Percentiles rank a stretch among this genome's conserved stretches.
phyloP scores from a whole-genome alignment of 2,888 invertebrate species.

The Parelbella ahira region DNA sequence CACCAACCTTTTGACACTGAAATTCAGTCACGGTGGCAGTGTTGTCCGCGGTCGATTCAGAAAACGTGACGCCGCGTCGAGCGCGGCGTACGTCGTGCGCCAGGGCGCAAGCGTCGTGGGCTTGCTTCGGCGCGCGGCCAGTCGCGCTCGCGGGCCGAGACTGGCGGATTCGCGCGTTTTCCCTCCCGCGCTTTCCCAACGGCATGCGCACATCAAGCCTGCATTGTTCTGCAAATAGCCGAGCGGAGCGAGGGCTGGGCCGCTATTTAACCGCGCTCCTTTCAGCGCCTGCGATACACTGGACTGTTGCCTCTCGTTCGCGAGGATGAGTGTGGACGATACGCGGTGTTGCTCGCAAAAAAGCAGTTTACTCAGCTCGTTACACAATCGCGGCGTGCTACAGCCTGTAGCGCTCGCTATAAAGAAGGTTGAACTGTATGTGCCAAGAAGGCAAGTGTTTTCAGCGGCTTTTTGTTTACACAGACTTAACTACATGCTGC shows the following conservation, averaged over 20 bases:
- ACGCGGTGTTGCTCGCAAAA: constrained; percentile 43
- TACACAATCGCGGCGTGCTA: constrained; percentile 38
- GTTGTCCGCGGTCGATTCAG: constrained; percentile 72
- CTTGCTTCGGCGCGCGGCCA: constrained; percentile 70
- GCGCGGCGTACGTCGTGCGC: constrained; percentile 72
- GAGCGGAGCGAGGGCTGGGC: constrained; percentile 57
- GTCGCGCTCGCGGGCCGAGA: constrained; percentile 69
- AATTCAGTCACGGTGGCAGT: constrained; percentile 68
- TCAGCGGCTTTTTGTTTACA: constrained; percentile 18
- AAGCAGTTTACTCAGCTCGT: constrained; percentile 43
- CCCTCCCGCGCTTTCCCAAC: constrained; percentile 54
- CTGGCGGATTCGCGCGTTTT: constrained; percentile 72
- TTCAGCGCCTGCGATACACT: constrained; percentile 47
- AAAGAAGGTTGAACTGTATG: constrained; percentile 15
- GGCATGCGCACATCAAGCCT: constrained; percentile 78
- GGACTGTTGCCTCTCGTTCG: constrained; percentile 47
- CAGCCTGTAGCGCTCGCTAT: constrained; percentile 9
- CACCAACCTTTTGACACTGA: constrained; percentile 80
- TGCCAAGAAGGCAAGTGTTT: constrained; percentile 21
- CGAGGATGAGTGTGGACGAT: constrained; percentile 41
- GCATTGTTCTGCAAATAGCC: constrained; percentile 77
- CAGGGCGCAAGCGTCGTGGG: constrained; percentile 68
- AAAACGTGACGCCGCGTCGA: constrained; percentile 75
- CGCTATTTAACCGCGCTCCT: constrained; percentile 55
- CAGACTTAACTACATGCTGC: constrained; percentile 6